These are phyloP conservation scores for Thinocorus orbignyianus DNA, from an alignment of 2,113 vertebrate species.

Conservation along the genomic window DNA sequence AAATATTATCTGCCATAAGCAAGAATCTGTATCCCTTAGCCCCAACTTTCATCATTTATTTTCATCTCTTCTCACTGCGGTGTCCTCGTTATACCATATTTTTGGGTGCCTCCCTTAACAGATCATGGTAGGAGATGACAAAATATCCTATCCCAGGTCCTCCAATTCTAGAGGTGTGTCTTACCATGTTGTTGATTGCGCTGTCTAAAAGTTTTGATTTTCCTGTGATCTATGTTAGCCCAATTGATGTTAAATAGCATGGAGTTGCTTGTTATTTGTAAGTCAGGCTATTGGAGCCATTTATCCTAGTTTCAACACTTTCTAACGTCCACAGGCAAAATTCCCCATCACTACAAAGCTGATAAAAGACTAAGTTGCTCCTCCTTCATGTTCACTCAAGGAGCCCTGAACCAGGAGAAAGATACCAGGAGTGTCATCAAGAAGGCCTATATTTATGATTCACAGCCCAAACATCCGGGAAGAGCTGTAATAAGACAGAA, in stretches of 20 bases:
- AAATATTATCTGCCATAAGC: not conserved
- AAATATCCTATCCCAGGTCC: not conserved
- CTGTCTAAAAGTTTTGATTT: slow-evolving; percentile 53
- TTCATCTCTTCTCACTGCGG: not conserved
- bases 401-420: slow-evolving; percentile 26
- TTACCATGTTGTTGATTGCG: slow-evolving; percentile 1
- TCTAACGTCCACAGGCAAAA: slow-evolving; percentile 52
- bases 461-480: slow-evolving; percentile 41
- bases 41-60: not conserved
- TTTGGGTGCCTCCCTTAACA: not conserved
- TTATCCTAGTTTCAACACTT: slow-evolving; percentile 59
- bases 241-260: slow-evolving; percentile 52
- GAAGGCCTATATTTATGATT: slow-evolving; percentile 51
- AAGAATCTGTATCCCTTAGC: not conserved
- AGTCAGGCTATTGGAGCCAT: slow-evolving; percentile 58
- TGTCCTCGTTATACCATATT: not conserved
- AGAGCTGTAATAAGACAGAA: slow-evolving; percentile 47
- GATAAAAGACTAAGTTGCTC: slow-evolving; percentile 51
- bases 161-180: not conserved
- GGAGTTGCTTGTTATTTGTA: slow-evolving; percentile 43
- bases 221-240: slow-evolving; percentile 4
- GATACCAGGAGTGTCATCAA: not conserved
- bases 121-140: not conserved
- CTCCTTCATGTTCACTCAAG: slow-evolving; percentile 41
- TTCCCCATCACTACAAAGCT: slow-evolving; percentile 39